Conservation (phyloP, 2,797 vertebrate species). For the Clarias pachynema region DNA sequence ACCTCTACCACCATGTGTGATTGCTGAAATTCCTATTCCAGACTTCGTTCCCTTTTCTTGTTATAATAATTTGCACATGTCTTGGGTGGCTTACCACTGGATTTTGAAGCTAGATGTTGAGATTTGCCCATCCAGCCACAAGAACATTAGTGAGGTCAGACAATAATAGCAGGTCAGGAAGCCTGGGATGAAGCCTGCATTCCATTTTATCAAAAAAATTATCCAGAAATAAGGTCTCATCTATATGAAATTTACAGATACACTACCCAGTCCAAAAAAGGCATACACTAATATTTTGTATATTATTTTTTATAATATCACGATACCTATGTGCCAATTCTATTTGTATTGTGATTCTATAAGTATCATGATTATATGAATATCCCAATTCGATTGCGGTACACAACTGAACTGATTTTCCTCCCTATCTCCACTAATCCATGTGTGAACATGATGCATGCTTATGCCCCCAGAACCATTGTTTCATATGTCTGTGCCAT, state of each 20-base stretch:
- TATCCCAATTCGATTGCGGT: no score
- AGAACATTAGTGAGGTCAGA: neutral
- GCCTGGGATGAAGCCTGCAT: neutral
- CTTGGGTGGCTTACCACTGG: neutral
- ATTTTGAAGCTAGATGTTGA: conserved; percentile 30
- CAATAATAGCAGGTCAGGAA: neutral
- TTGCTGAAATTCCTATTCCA: neutral
- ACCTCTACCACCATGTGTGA: neutral
- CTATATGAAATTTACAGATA: neutral
- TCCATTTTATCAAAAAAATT: neutral
- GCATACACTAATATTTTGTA: no score
- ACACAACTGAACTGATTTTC: no score
- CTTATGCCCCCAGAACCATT: no score
- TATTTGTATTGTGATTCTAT: no score
- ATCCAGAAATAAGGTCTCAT: conserved; percentile 7
- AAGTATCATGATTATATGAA: no score
- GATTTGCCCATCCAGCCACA: neutral
- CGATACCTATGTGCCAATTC: no score
- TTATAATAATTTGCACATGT: neutral
- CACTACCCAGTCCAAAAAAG: no score
- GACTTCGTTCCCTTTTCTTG: neutral
- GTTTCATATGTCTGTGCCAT: no score
- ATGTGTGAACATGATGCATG: no score
- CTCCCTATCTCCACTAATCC: no score
- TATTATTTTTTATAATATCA: no score